Percentiles rank a stretch among this genome's conserved stretches.
Evolutionary conservation across 1,140 invertebrate species (phyloP).

Genomic region (Papilio polyxenes): DNA sequence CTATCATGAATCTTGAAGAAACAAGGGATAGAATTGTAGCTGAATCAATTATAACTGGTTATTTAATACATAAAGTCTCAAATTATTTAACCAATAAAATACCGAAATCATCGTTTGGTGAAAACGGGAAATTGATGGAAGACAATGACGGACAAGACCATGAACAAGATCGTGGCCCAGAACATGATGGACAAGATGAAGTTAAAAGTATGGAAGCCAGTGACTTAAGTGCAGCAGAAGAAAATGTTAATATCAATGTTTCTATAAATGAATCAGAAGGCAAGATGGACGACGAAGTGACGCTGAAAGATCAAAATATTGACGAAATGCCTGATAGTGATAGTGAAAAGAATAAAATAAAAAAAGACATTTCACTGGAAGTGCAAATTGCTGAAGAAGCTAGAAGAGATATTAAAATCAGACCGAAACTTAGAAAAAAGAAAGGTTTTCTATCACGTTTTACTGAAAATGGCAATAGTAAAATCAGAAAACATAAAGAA

Average conservation of each 20-base stretch:
- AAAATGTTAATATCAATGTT: constrained; percentile 4
- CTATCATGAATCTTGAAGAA: constrained; percentile 42
- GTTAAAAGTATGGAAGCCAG: constrained; percentile 12
- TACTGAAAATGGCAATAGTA: not conserved
- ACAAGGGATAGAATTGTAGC: constrained; percentile 35
- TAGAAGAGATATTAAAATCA: not conserved
- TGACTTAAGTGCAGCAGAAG: not conserved
- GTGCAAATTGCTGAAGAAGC: not conserved
- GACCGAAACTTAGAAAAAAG: not conserved
- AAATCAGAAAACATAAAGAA: not conserved
- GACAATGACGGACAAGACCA: not conserved
- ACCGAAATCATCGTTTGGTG: constrained; percentile 26
- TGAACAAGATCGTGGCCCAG: not conserved
- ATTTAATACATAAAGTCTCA: constrained; percentile 51
- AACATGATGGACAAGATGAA: constrained; percentile 2
- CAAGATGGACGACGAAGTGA: not conserved
- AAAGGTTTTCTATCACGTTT: not conserved
- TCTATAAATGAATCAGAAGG: not conserved
- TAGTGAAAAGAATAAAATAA: not conserved
- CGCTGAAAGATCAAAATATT: not conserved
- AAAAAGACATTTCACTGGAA: not conserved
- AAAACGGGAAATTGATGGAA: constrained; percentile 4
- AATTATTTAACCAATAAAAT: constrained; percentile 46
- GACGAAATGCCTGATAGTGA: not conserved
- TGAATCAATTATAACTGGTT: constrained; percentile 50